Percentiles rank a stretch among this genome's conserved stretches.
Conservation (phyloP, 1,140 invertebrate genomes). For the Drosophila orena region DNA sequence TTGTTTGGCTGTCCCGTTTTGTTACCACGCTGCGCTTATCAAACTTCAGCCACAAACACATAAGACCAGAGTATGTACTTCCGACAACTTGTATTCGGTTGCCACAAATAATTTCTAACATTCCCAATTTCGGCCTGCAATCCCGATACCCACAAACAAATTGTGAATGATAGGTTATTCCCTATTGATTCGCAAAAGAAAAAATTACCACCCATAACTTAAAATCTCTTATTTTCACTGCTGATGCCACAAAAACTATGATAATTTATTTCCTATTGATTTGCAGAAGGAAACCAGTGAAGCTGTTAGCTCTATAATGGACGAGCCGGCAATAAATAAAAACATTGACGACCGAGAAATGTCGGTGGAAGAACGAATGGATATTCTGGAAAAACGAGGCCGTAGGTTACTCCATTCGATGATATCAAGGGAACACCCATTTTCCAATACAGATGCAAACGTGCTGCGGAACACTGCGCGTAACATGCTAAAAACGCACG, state of each 20-base stretch:
- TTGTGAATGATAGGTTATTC: background rate
- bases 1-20: background rate
- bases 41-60: constrained; percentile 29
- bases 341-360: constrained; percentile 45
- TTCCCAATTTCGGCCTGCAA: background rate
- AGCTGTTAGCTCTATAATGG: constrained; percentile 82
- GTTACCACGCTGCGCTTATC: constrained; percentile 10
- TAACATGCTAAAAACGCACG: constrained; percentile 91
- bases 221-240: too few relatives aligned
- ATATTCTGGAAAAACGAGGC: constrained; percentile 63
- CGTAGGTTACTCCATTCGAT: constrained; percentile 39
- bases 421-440: background rate
- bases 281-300: constrained; percentile 81
- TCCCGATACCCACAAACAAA: background rate
- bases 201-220: too few relatives aligned
- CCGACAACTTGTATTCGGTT: constrained; percentile 6
- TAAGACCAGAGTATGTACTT: constrained; percentile 61
- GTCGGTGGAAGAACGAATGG: constrained; percentile 72
- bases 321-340: constrained; percentile 37
- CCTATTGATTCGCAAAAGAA: background rate
- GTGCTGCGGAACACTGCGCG: constrained; percentile 83
- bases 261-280: background rate
- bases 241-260: too few relatives aligned
- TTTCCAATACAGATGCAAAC: constrained; percentile 45
- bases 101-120: constrained; percentile 7